A percentile compares a stretch with the other conserved stretches of the same genome.
Conservation (phyloP, 2,888 invertebrate species). For the Xylophagus ater region DNA sequence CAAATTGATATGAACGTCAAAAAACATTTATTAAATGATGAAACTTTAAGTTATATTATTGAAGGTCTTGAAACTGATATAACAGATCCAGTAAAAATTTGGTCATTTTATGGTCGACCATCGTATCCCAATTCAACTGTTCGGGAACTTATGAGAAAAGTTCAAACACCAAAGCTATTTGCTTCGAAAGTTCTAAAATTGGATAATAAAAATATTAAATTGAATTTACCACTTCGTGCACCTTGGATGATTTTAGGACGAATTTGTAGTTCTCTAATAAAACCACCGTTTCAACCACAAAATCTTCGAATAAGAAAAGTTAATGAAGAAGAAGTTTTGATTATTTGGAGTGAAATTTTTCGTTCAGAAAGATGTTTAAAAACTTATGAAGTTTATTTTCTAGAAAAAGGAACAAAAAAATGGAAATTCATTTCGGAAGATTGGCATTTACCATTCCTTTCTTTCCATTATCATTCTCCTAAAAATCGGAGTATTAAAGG, state of each 20-base stretch:
- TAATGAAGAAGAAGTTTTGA: constrained; percentile 42
- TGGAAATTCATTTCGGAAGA: constrained; percentile 27
- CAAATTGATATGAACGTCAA: background rate
- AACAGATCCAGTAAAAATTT: constrained; percentile 44
- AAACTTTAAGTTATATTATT: constrained; percentile 31
- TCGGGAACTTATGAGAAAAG: constrained; percentile 37
- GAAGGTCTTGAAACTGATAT: constrained; percentile 41
- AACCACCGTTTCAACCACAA: constrained; percentile 30
- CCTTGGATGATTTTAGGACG: constrained; percentile 40
- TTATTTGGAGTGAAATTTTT: constrained; percentile 40
- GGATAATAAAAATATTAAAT: constrained; percentile 12
- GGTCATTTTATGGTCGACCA: constrained; percentile 40
- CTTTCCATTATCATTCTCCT: constrained; percentile 34
- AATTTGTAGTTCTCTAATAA: constrained; percentile 33
- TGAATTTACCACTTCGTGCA: constrained; percentile 26
- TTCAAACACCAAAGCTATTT: constrained; percentile 34
- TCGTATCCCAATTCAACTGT: constrained; percentile 37
- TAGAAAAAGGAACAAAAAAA: constrained; percentile 10
- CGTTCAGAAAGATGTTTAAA: constrained; percentile 30
- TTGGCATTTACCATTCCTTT: constrained; percentile 34
- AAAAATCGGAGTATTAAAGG: constrained; percentile 25
- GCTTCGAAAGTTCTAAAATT: constrained; percentile 20
- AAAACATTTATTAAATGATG: constrained; percentile 21
- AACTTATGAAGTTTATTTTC: constrained; percentile 37
- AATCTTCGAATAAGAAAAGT: constrained; percentile 32